Evolutionary conservation across 2,797 vertebrate species (phyloP).

Genomic region (Odontamblyopus rebecca): DNA sequence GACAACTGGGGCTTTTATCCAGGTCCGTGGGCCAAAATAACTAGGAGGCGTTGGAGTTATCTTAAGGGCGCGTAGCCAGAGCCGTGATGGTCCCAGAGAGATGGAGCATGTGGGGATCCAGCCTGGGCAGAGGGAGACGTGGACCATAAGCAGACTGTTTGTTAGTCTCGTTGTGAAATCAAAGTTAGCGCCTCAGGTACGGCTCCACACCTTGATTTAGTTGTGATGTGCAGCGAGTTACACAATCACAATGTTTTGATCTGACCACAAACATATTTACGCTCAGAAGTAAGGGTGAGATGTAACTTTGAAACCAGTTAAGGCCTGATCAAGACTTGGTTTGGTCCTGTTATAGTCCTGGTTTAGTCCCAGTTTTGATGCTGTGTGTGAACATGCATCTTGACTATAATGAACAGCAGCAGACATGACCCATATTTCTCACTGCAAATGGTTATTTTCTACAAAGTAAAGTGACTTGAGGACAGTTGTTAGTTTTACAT

Average conservation of each 20-base stretch:
- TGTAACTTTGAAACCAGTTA: not conserved
- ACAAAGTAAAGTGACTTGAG: too few relatives aligned
- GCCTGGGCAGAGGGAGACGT: not conserved
- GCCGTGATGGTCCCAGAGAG: not conserved
- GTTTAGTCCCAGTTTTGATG: too few relatives aligned
- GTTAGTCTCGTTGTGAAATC: constrained; percentile 6
- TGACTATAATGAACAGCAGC: too few relatives aligned
- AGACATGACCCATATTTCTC: too few relatives aligned
- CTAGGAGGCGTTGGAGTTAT: constrained; percentile 5
- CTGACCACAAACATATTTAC: constrained; percentile 22
- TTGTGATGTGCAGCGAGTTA: constrained; percentile 17
- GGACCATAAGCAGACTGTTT: constrained; percentile 5
- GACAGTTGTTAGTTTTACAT: too few relatives aligned
- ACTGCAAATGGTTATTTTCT: too few relatives aligned
- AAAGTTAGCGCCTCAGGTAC: not conserved
- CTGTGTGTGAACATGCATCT: too few relatives aligned
- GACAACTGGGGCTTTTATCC: constrained; percentile 12
- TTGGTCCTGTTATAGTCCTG: too few relatives aligned
- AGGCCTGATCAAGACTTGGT: too few relatives aligned
- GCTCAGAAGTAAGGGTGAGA: not conserved
- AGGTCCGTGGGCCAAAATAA: constrained; percentile 10
- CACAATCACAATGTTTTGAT: constrained; percentile 40
- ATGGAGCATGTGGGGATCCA: constrained; percentile 11
- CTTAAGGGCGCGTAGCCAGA: constrained; percentile 2
- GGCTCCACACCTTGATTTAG: constrained; percentile 7